Base-by-base conservation (phyloP, 1,140 invertebrate species). In the Zophobas morio region DNA sequence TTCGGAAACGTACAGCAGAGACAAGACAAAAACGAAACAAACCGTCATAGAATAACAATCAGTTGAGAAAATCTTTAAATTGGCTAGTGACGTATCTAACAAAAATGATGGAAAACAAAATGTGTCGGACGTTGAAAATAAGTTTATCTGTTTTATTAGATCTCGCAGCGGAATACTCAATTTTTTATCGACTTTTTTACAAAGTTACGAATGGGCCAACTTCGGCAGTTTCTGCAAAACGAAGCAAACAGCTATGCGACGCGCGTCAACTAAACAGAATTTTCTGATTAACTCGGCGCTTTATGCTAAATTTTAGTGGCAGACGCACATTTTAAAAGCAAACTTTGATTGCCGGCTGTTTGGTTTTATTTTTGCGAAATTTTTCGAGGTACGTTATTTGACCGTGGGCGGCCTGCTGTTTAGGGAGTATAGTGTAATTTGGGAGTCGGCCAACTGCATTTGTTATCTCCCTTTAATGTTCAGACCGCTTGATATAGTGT, bases 101-200 rank as follows among this genome's bases (percentile, higher is more conserved):
- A 82, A 79, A 77, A 82, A 79, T 79, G 81, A 82, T 70, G 79
- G 73, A 76, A 80, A 79, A 81, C 76, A 82, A 82, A 82, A 76
- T 80, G 75, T 80, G 79, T 81, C 72, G 49, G 75, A 80, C 77
- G 60, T 66, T 74, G 57, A 66, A 78, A 81, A 80, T 79, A 73
- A 75, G 79, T 78, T 81, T 80, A 77, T 79, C 79, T 80, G 78
- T 81, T 79, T 81, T 81, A 81, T 81, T 78, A 75, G 76, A 78
- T 73, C 36, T 70, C 34, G 42, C 42, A 57, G 20, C 70, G 54
- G 75, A 77, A 75, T 74, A 70, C 71, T 78, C 60, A 66, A 78
- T 77, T 77, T 79, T 79, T 70, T 39, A 51, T 76, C 51, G 53
- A 79, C 57, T 75, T 76, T 57, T 71, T 70, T 56, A n/a, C 75